phyloP scores from a whole-genome alignment of 2,113 vertebrate species.

The Ardeotis arabs region DNA sequence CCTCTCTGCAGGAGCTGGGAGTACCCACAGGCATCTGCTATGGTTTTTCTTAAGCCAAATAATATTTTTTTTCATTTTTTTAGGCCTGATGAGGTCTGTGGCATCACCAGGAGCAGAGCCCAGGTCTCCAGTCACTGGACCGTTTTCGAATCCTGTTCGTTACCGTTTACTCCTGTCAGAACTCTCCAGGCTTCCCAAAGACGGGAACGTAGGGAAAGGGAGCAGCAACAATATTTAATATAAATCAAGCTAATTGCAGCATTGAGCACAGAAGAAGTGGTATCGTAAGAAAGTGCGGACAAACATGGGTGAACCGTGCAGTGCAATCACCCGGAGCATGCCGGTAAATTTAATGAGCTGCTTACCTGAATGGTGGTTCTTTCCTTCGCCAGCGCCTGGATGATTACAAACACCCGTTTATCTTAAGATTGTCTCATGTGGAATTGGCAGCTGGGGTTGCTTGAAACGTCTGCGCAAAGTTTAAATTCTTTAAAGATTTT shows the following conservation, averaged over 20 bases:
- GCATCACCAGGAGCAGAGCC: background rate
- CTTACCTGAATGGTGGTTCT: conserved; percentile 18
- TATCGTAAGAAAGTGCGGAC: background rate
- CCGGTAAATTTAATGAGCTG: background rate
- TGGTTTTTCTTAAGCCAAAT: background rate
- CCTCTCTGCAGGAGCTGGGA: background rate
- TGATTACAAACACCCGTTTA: conserved; percentile 49
- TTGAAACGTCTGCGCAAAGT: background rate
- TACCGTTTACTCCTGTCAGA: background rate
- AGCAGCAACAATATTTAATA: background rate
- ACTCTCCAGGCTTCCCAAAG: background rate
- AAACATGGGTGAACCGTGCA: background rate
- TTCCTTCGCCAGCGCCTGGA: background rate
- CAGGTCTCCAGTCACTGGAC: background rate
- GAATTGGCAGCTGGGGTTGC: conserved; percentile 46
- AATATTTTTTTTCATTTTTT: background rate
- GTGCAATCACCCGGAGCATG: background rate
- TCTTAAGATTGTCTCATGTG: conserved; percentile 39
- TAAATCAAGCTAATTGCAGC: background rate
- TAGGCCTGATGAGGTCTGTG: background rate
- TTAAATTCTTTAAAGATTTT: conserved; percentile 49
- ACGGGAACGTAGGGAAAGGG: background rate
- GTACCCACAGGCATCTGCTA: background rate
- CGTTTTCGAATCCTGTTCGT: background rate
- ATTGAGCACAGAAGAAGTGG: background rate